Evolutionary conservation across 2,797 vertebrate genomes (phyloP), one percentile per base, ranked within the genome.

Genomic region (Typhlichthys subterraneus): DNA sequence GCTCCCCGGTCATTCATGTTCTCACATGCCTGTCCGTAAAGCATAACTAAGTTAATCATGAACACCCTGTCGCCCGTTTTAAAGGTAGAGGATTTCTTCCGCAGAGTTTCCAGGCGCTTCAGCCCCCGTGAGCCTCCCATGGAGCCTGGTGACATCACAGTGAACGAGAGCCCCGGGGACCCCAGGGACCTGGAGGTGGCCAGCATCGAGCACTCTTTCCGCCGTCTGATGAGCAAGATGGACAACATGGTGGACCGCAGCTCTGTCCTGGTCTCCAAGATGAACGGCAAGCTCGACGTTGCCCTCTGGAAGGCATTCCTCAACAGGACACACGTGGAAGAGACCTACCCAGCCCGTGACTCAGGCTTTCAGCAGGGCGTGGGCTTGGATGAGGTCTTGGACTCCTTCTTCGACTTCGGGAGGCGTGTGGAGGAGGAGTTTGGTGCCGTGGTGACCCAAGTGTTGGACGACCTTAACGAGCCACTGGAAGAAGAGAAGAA

Each of bases 81-180:
- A 38, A 9, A 99, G 96, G 92, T 96, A 53, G 90, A 93, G 84
- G 90, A 88, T 64, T 93, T 96, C 79, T 94, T 97, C 81, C 87
- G 70, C 68, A 93, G 89, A 68, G 88, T 96, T 60, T 93, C 94
- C 72, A 77, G 78, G 4, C 85, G 89, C 54, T 94, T 95, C 60
- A 87, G 91, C 31, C 80, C 87, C 47, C 84, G 63, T 29, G 87
- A 81, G 60, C 57, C 87, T 5, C 68, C 69, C 33, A 42, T 70
- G 61, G 85, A 83, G 0, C 48, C 72, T 0, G 83, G 50, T 0
- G 86, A 90, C 54, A 80, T 90, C 62, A 53, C 78, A 45, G 74
- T 90, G 5, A 87, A 88, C 9, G 87, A 91, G 81, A 87, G 83
- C n/a, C 33, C 76, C 0, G 69, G 89, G 0, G 78, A 76, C 69